phyloP scores from a whole-genome alignment of 2,113 vertebrate genomes.

The Deroptyus accipitrinus region DNA sequence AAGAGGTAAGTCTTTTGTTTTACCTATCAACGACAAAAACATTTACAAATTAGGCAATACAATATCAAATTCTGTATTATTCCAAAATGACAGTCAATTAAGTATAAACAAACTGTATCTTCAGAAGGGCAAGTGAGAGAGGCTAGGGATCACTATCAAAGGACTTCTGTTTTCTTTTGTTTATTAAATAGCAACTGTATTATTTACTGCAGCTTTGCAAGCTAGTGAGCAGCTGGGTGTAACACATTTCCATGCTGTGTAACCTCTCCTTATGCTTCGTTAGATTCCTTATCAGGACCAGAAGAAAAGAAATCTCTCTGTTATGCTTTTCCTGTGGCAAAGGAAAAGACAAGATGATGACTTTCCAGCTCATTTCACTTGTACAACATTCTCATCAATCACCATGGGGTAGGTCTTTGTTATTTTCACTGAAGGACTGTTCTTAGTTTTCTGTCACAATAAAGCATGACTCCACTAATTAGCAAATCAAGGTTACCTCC shows the following conservation, averaged over 20 bases:
- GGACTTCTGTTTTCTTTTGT: slow-evolving; percentile 63
- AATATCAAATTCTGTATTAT: slow-evolving; percentile 2
- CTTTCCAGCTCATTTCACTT: slow-evolving; percentile 93
- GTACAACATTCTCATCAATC: slow-evolving; percentile 87
- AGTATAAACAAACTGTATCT: slow-evolving; percentile 49
- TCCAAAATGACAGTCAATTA: slow-evolving; percentile 36
- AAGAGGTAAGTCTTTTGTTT: not conserved
- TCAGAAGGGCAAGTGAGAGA: slow-evolving; percentile 48
- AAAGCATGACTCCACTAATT: slow-evolving; percentile 36
- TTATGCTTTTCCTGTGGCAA: slow-evolving; percentile 79
- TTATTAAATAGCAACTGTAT: slow-evolving; percentile 65
- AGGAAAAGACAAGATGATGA: slow-evolving; percentile 85
- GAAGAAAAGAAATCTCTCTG: slow-evolving; percentile 81
- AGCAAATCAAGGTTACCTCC: slow-evolving; percentile 31
- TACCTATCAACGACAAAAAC: not conserved
- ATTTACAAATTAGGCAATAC: not conserved
- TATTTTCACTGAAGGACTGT: slow-evolving; percentile 62
- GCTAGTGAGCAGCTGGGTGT: slow-evolving; percentile 64
- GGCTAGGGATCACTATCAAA: slow-evolving; percentile 61
- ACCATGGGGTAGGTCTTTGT: slow-evolving; percentile 83
- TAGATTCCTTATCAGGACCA: slow-evolving; percentile 83
- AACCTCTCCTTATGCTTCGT: slow-evolving; percentile 89
- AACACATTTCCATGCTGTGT: slow-evolving; percentile 73
- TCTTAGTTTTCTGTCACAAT: slow-evolving; percentile 65
- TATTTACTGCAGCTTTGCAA: slow-evolving; percentile 68